Evolutionary conservation across 2,888 invertebrate genomes (phyloP).

Genomic region (Trichopoda pennipes): DNA sequence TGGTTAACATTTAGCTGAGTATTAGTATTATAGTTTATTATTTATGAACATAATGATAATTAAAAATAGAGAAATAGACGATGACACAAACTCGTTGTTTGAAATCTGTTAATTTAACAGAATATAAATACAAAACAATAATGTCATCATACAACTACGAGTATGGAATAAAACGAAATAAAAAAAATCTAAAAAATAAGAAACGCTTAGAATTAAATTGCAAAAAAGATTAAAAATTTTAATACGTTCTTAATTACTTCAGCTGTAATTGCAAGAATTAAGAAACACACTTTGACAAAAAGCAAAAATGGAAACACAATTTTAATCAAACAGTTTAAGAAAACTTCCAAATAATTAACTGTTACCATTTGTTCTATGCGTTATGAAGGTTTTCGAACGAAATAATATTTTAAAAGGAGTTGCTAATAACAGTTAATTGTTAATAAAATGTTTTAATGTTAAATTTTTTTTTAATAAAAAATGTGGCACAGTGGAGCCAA

Average conservation of each 20-base stretch:
- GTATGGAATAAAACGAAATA: conserved; percentile 5
- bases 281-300: not conserved
- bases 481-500: too few species aligned
- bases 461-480: too few species aligned
- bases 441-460: too few species aligned
- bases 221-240: not conserved
- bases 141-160: conserved; percentile 36
- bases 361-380: too few species aligned
- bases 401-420: too few species aligned
- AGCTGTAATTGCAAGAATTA: conserved; percentile 21
- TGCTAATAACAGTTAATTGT: too few species aligned
- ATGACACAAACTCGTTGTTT: conserved; percentile 40
- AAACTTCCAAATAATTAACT: not conserved
- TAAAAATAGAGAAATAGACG: conserved; percentile 13
- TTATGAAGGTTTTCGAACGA: too few species aligned
- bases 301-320: not conserved
- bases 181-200: not conserved
- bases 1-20: conserved; percentile 45
- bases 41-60: not conserved
- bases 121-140: conserved; percentile 45
- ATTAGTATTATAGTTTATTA: conserved; percentile 28
- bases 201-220: conserved; percentile 4
- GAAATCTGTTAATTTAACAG: conserved; percentile 29
- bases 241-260: conserved; percentile 15
- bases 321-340: not conserved